phyloP scores from a whole-genome alignment of 2,888 invertebrate species.

The Cryptus viduatorius region DNA sequence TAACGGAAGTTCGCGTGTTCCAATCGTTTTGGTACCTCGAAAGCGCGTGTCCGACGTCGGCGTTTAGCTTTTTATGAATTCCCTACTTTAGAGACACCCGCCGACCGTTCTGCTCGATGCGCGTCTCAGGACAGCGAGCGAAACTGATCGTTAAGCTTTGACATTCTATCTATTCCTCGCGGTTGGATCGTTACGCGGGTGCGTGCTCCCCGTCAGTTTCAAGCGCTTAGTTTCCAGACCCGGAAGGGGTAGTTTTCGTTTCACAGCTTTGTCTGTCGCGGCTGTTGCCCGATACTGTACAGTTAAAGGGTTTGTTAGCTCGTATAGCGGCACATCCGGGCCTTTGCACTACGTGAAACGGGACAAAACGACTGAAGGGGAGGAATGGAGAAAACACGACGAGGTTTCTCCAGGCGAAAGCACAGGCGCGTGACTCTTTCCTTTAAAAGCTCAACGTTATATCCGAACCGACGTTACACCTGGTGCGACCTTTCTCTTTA shows the following conservation, averaged over 20 bases:
- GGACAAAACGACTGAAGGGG: background rate
- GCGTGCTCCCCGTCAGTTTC: constrained; percentile 51
- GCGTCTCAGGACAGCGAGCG: constrained; percentile 9
- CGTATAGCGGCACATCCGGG: background rate
- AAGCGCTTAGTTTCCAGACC: constrained; percentile 29
- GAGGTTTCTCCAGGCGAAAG: constrained; percentile 36
- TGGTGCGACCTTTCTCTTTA: constrained; percentile 48
- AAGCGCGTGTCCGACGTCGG: constrained; percentile 41
- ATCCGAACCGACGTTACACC: constrained; percentile 52
- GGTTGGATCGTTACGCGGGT: constrained; percentile 52
- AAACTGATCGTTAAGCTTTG: constrained; percentile 35
- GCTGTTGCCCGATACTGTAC: background rate
- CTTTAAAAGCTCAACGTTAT: constrained; percentile 61
- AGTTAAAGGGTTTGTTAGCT: background rate
- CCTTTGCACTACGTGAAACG: background rate
- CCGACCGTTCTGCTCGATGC: background rate
- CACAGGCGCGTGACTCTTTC: constrained; percentile 55
- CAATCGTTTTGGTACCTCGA: constrained; percentile 33
- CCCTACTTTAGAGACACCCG: constrained; percentile 28
- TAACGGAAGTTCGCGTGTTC: constrained; percentile 50
- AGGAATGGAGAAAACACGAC: background rate
- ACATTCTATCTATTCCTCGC: constrained; percentile 29
- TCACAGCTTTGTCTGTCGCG: constrained; percentile 6
- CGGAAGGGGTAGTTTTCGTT: constrained; percentile 45
- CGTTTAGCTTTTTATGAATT: constrained; percentile 32